These are phyloP conservation scores for Cactoblastis cactorum DNA, from an alignment of 2,888 invertebrate genomes.

Conservation along the genomic window DNA sequence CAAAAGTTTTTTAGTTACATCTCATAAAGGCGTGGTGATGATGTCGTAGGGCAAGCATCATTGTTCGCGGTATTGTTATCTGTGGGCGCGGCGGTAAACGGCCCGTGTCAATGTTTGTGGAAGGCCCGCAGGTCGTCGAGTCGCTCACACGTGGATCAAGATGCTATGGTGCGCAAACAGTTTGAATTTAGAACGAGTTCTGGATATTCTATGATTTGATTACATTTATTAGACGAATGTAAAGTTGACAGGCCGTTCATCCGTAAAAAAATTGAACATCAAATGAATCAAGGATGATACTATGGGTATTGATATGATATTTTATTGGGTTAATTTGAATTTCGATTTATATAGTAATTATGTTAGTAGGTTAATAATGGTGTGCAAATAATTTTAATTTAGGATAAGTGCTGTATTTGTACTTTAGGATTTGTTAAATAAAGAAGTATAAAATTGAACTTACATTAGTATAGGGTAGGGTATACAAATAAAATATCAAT, in stretches of 20 bases:
- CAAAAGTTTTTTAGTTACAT: background rate
- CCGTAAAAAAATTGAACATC: too few relatives aligned
- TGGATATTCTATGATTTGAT: background rate
- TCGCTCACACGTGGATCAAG: conserved; percentile 40
- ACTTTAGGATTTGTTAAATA: too few relatives aligned
- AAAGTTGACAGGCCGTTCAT: too few relatives aligned
- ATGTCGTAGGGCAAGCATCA: conserved; percentile 37
- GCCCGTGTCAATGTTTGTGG: conserved; percentile 60
- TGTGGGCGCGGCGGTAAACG: conserved; percentile 54
- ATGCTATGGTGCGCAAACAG: conserved; percentile 33
- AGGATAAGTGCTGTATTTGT: too few relatives aligned
- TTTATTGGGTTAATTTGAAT: background rate
- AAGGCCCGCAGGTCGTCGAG: conserved; percentile 30
- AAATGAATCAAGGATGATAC: too few relatives aligned
- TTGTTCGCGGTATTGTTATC: conserved; percentile 64
- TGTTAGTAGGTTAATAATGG: too few relatives aligned
- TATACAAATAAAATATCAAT: too few relatives aligned
- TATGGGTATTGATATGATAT: too few relatives aligned
- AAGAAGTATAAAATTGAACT: too few relatives aligned
- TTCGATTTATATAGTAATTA: background rate
- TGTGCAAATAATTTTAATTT: too few relatives aligned
- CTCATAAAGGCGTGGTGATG: conserved; percentile 29
- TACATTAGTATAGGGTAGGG: too few relatives aligned
- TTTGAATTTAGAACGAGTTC: conserved; percentile 4
- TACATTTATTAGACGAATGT: too few relatives aligned